Evolutionary conservation across 64 coral and sea anemone genomes (phyloP).

Genomic region (Stichodactyla helianthus): DNA sequence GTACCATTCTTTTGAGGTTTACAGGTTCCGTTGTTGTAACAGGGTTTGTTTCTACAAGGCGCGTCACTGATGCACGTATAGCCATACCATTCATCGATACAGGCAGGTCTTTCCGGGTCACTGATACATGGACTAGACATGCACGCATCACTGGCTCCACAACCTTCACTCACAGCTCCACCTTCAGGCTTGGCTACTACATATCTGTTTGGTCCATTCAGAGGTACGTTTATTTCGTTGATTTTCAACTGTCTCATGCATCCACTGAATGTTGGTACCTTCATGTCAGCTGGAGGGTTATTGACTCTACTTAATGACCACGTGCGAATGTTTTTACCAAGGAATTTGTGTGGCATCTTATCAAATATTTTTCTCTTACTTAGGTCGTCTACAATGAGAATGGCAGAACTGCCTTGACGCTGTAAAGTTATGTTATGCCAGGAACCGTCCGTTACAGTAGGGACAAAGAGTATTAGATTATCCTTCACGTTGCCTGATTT

Average conservation of each 20-base stretch:
- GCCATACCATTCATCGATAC: constrained; percentile 76
- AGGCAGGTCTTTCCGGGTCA: constrained; percentile 43
- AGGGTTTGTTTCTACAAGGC: constrained; percentile 58
- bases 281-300: neutral
- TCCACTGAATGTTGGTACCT: constrained; percentile 42
- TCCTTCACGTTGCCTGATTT: constrained; percentile 23
- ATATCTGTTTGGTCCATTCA: constrained; percentile 70
- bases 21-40: constrained; percentile 61
- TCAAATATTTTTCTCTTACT: constrained; percentile 4
- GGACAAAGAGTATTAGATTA: constrained; percentile 18
- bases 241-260: constrained; percentile 78
- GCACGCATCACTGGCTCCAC: constrained; percentile 35
- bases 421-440: constrained; percentile 79
- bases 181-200: constrained; percentile 42
- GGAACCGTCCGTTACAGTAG: constrained; percentile 47
- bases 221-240: constrained; percentile 57
- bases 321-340: constrained; percentile 37
- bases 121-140: constrained; percentile 33
- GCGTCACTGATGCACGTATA: constrained; percentile 66
- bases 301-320: constrained; percentile 60
- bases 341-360: constrained; percentile 45
- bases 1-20: constrained; percentile 48
- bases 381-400: constrained; percentile 36
- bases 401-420: constrained; percentile 46
- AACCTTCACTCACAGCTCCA: constrained; percentile 44